phyloP scores from a whole-genome alignment of 2,797 vertebrate species.

The Danio tinwini region DNA sequence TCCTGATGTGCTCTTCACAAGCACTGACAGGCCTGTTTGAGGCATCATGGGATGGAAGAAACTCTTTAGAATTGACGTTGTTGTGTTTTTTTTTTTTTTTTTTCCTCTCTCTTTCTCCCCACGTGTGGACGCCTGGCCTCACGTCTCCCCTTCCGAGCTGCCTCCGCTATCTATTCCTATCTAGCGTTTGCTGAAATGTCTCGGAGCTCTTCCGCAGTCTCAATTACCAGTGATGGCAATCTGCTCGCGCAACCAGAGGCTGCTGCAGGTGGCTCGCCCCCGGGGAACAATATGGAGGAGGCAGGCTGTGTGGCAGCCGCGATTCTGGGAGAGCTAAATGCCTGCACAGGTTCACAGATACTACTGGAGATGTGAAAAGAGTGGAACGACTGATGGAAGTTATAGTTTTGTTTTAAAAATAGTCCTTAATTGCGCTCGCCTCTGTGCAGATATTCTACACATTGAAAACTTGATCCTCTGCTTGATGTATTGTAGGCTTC shows the following conservation, averaged over 20 bases:
- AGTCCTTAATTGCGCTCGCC: too few species aligned
- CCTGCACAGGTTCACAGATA: conserved; percentile 36
- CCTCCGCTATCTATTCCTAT: conserved; percentile 15
- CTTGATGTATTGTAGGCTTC: too few species aligned
- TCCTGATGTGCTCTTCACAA: conserved; percentile 30
- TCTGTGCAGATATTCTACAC: too few species aligned
- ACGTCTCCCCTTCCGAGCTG: conserved; percentile 9
- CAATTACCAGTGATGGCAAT: conserved; percentile 61
- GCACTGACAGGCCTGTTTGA: conserved; percentile 50
- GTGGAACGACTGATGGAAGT: not conserved
- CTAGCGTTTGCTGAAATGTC: conserved; percentile 47
- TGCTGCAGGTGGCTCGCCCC: conserved; percentile 52
- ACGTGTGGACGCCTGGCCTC: not conserved
- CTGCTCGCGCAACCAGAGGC: conserved; percentile 57
- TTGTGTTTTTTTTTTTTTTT: conserved; percentile 4
- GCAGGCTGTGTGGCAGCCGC: conserved; percentile 30
- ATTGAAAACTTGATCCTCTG: too few species aligned
- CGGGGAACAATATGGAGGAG: conserved; percentile 51
- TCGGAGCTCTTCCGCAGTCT: conserved; percentile 57
- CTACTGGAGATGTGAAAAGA: conserved; percentile 19
- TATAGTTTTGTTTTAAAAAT: too few species aligned
- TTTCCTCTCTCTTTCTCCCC: not conserved
- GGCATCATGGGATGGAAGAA: conserved; percentile 43
- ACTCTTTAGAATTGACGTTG: conserved; percentile 19
- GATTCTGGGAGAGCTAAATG: conserved; percentile 27